Base-by-base conservation (phyloP, 2,797 vertebrate genomes). In the Margarornis squamiger region DNA sequence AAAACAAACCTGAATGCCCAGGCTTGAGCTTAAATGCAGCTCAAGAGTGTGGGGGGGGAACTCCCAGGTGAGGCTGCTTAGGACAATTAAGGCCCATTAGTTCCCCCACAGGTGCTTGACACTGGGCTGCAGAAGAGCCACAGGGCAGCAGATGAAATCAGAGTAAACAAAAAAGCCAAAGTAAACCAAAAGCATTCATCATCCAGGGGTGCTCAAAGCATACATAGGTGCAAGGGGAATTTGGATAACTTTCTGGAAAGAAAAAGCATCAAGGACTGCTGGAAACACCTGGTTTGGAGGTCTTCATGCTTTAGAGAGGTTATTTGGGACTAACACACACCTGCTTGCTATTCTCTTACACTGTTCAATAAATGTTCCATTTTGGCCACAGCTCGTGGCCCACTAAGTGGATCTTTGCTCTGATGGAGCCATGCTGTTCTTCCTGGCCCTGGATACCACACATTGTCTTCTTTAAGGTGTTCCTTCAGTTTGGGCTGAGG, bases 211-310 rank as follows among this genome's bases (percentile, higher is more conserved):
- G 24, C n/a, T 70, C 30, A 19, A 54, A 51, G 49, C 3, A 5
- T 13, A 27, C 10, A 9, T 3, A 3, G 0, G 6, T 41, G 7
- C 39, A 46, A 48, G 3, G 30, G 30, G 10, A 32, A 32, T 26
- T 23, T 24, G 7, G 22, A 0, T 36, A 54, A 58, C 17, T 12
- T 76, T 18, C 43, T 9, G 26, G 27, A 29, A 65, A 16, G 7
- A 66, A 19, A 45, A 48, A 58, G 7, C 23, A 51, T 15, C 24
- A 19, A 20, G 36, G 18, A 32, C n/a, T 26, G 15, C 18, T 36
- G 10, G 45, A 78, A 74, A 51, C 3, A 3, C 20, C 36, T 20
- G 5, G 6, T n/a, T 18, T 74, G 39, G 17, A 78, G 22, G 12
- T 19, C 17, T 75, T 73, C 11, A 3, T 6, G 21, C 21, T 72